Conservation (phyloP, 2,113 vertebrate species). For the Seriola dumerili region DNA sequence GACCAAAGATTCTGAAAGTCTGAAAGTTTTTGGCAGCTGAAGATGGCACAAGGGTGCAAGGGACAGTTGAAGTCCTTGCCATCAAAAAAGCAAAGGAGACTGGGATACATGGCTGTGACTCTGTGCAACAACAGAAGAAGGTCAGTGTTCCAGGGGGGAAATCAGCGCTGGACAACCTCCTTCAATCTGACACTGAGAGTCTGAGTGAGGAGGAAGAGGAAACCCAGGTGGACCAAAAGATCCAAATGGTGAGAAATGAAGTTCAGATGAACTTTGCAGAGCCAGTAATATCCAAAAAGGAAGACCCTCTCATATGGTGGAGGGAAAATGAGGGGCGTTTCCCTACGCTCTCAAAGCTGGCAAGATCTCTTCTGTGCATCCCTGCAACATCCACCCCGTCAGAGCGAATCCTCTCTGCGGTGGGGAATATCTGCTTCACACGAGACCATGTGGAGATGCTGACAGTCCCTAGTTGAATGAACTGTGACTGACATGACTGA, state of each 20-base stretch:
- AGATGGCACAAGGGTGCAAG: slow-evolving; percentile 3
- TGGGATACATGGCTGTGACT: background rate
- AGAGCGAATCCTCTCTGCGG: slow-evolving; percentile 45
- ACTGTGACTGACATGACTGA: background rate
- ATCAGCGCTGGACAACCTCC: background rate
- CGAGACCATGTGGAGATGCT: slow-evolving; percentile 41
- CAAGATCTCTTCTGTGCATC: slow-evolving; percentile 41
- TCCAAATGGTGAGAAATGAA: background rate
- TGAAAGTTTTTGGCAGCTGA: slow-evolving; percentile 45
- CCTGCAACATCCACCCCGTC: slow-evolving; percentile 48
- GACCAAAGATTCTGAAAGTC: slow-evolving; percentile 30
- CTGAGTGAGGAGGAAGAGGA: slow-evolving; percentile 27
- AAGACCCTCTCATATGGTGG: slow-evolving; percentile 46
- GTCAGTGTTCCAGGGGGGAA: background rate
- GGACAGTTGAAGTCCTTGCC: slow-evolving; percentile 21
- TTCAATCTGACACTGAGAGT: slow-evolving; percentile 37
- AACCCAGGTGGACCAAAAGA: slow-evolving; percentile 8
- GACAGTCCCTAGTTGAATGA: slow-evolving; percentile 10
- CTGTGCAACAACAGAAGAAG: background rate
- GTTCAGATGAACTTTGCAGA: background rate
- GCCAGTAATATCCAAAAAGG: slow-evolving; percentile 2
- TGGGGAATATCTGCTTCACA: slow-evolving; percentile 32
- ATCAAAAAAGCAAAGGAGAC: slow-evolving; percentile 30
- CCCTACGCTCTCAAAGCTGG: slow-evolving; percentile 39
- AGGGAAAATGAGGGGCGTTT: slow-evolving; percentile 47